Base-by-base conservation (phyloP, 2,888 invertebrate genomes). In the Listrodromus nycthemerus region DNA sequence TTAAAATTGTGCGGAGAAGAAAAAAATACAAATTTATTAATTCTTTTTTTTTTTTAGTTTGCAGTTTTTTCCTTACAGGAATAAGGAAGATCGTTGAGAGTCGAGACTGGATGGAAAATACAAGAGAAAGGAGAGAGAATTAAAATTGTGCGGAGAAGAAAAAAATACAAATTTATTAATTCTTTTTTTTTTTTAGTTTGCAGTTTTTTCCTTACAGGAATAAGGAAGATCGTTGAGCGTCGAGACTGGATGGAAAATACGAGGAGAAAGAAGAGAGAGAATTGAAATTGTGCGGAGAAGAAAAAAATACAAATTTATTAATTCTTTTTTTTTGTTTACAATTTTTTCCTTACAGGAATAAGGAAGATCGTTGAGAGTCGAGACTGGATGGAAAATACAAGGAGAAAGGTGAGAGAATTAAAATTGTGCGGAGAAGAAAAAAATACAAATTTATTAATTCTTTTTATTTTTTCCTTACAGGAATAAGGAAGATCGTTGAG, bases 141-240 rank as follows among this genome's bases (percentile, higher is more conserved):
- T 2, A 41, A 41, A 37, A 41, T 13, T 41, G 10, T 61, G 2
- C 6, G 48, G 69, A 71, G 50, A 52, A 55, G 21, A 52, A 83
- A 65, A 80, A 33, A 58, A 24, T 0, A 27, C 10, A 13, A 13
- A 41, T 37, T 8, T 37, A 8, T 37, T 37, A 37, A 37, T 8
- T 7, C 37, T 2, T 8, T 37, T 37, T 58, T 58, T 13, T 0
- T 52, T 8, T 37, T 41, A n/a, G n/a, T 10, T 13, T 10, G n/a
- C n/a, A n/a, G n/a, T 13, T 13, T 41, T 41, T 41, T 16, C 13
- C 41, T 41, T 16, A 41, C 41, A 41, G 41, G 0, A 16, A 41
- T 41, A 41, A 41, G 13, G 16, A 41, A 16, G 13, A 4, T 41
- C 16, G 13, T 41, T 41, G 8, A 7, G 37, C 37, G 7, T 19